A percentile compares a stretch with the other conserved stretches of the same genome.
Evolutionary conservation across 1,140 invertebrate species (phyloP).

Genomic region (Diuraphis noxia): DNA sequence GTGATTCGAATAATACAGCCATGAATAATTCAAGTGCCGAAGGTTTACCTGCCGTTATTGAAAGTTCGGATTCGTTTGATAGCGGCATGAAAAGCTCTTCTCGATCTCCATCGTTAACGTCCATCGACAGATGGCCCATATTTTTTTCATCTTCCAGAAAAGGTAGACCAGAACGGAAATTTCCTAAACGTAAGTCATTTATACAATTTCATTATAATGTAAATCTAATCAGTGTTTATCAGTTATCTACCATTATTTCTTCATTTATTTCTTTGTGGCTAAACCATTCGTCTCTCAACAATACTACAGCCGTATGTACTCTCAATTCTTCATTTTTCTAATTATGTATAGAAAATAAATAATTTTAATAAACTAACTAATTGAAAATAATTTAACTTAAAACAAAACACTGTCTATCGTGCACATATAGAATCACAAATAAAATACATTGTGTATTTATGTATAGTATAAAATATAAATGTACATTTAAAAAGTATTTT

Average conservation of each 20-base stretch:
- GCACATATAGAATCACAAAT: too few relatives aligned
- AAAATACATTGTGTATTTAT: too few relatives aligned
- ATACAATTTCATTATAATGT: not conserved
- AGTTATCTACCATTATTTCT: not conserved
- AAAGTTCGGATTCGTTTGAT: constrained; percentile 53
- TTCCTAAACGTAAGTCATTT: constrained; percentile 25
- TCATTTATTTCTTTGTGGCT: not conserved
- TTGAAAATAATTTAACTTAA: not conserved
- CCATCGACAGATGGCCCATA: constrained; percentile 54
- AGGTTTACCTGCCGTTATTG: constrained; percentile 8
- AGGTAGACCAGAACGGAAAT: constrained; percentile 34
- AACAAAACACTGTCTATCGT: too few relatives aligned
- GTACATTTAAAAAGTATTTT: too few relatives aligned
- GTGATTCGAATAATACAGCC: not conserved
- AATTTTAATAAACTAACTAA: not conserved
- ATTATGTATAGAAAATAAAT: not conserved
- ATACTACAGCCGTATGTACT: not conserved
- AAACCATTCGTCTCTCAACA: constrained; percentile 17
- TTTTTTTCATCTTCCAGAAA: constrained; percentile 47
- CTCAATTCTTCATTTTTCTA: not conserved
- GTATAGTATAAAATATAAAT: too few relatives aligned
- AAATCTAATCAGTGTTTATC: not conserved
- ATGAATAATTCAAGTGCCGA: constrained; percentile 29
- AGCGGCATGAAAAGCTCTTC: constrained; percentile 49
- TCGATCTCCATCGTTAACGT: constrained; percentile 53